Percentiles rank a stretch among this genome's conserved stretches.
Conservation (phyloP, 2,797 vertebrate species). For the Pantherophis alleghaniensis region DNA sequence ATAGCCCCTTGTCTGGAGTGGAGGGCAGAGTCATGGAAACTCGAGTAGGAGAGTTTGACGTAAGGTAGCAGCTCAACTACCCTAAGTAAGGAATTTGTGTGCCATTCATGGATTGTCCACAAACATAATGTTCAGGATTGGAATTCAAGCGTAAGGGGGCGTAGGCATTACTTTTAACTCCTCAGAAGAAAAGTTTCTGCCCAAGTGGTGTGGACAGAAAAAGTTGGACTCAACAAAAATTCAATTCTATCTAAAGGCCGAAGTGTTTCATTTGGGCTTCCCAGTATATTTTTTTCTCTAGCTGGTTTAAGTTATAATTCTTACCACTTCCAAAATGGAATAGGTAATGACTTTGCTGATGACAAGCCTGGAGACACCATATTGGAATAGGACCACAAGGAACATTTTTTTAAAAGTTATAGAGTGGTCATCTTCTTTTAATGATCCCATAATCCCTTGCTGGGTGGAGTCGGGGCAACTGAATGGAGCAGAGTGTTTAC, state of each 20-base stretch:
- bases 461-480: too few relatives aligned
- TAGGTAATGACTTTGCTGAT: background rate
- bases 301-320: background rate
- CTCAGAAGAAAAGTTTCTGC: background rate
- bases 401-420: background rate
- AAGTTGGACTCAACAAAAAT: background rate
- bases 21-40: background rate
- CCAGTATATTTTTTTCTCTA: background rate
- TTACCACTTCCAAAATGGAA: background rate
- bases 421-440: too few relatives aligned
- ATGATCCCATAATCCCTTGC: too few relatives aligned
- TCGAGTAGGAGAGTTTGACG: background rate
- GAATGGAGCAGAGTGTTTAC: too few relatives aligned
- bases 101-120: background rate
- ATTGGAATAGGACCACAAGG: background rate
- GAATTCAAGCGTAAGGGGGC: background rate
- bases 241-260: background rate
- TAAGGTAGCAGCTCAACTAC: background rate
- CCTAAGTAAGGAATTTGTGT: background rate
- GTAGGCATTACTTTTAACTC: background rate
- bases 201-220: background rate
- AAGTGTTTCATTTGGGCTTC: background rate
- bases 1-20: background rate
- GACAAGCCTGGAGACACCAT: background rate
- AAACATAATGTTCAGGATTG: background rate